phyloP scores from a whole-genome alignment of 2,888 invertebrate species.

The Neocrepidodera transversa region DNA sequence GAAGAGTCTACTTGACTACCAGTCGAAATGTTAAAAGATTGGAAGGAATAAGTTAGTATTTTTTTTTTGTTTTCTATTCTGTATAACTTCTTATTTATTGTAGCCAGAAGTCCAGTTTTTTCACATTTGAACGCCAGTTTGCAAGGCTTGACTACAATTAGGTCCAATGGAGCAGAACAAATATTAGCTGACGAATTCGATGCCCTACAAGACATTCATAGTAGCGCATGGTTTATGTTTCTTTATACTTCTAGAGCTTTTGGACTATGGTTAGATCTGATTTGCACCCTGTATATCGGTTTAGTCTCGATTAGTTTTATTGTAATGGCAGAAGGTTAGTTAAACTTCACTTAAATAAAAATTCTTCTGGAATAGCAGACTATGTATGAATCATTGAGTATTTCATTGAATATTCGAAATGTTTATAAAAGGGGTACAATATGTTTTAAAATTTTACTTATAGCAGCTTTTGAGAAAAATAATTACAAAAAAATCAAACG shows the following conservation, averaged over 20 bases:
- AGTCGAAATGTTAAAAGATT: slow-evolving; percentile 78
- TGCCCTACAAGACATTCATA: slow-evolving; percentile 67
- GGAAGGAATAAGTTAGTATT: slow-evolving; percentile 70
- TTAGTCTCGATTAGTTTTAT: slow-evolving; percentile 71
- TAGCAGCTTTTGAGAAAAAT: too few species aligned
- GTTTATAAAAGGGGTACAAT: too few species aligned
- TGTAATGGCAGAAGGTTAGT: slow-evolving; percentile 57
- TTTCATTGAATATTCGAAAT: too few species aligned
- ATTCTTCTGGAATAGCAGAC: not conserved
- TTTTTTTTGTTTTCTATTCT: slow-evolving; percentile 41
- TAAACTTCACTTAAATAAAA: not conserved
- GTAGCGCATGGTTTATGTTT: slow-evolving; percentile 77
- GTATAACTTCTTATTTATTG: slow-evolving; percentile 20
- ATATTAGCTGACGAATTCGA: slow-evolving; percentile 68
- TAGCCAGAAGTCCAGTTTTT: slow-evolving; percentile 79
- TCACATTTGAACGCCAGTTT: slow-evolving; percentile 75
- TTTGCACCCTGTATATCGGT: slow-evolving; percentile 72
- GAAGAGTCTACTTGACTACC: slow-evolving; percentile 74
- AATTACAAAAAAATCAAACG: too few species aligned
- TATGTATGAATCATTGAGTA: too few species aligned
- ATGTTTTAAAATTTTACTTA: too few species aligned
- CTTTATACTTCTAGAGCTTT: slow-evolving; percentile 71
- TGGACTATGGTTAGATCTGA: slow-evolving; percentile 74
- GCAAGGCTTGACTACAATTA: slow-evolving; percentile 76
- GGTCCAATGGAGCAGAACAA: slow-evolving; percentile 70